A percentile compares a stretch with the other conserved stretches of the same genome.
phyloP scores from a whole-genome alignment of 2,797 vertebrate genomes.

The Sciaenops ocellatus region DNA sequence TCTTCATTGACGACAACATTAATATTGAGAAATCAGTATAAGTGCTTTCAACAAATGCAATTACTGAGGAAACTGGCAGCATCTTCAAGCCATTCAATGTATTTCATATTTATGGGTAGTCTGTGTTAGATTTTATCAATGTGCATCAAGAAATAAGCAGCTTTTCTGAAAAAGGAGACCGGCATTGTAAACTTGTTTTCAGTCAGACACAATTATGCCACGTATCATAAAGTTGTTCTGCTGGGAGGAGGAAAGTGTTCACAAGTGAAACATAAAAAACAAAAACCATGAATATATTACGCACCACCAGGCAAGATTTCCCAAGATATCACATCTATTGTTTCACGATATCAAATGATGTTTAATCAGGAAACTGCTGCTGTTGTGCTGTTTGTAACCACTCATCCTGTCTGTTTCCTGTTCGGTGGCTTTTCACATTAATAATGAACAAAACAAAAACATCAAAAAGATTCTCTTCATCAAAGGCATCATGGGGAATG shows the following conservation, averaged over 20 bases:
- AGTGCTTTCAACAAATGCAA: neutral
- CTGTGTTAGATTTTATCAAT: neutral
- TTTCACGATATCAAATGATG: slow-evolving; percentile 21
- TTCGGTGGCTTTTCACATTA: neutral
- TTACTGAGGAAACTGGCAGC: neutral
- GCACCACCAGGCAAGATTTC: neutral
- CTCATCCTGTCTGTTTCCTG: slow-evolving; percentile 3
- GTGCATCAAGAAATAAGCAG: neutral
- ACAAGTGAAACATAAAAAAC: slow-evolving; percentile 20
- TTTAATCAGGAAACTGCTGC: neutral
- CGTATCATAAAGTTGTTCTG: slow-evolving; percentile 11
- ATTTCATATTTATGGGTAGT: neutral
- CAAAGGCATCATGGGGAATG: slow-evolving; percentile 1
- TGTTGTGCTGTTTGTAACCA: neutral
- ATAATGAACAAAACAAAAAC: slow-evolving; percentile 21
- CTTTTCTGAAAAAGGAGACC: neutral
- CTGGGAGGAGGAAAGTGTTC: neutral
- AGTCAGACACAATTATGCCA: fast-evolving
- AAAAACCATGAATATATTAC: slow-evolving; percentile 14
- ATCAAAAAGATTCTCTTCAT: neutral
- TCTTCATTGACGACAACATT: neutral
- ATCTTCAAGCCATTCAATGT: neutral
- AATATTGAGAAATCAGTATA: neutral
- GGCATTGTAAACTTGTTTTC: neutral
- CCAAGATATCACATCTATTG: slow-evolving; percentile 1